phyloP scores from a whole-genome alignment of 92 coral and sea anemone species.

The Meandrina meandrites region DNA sequence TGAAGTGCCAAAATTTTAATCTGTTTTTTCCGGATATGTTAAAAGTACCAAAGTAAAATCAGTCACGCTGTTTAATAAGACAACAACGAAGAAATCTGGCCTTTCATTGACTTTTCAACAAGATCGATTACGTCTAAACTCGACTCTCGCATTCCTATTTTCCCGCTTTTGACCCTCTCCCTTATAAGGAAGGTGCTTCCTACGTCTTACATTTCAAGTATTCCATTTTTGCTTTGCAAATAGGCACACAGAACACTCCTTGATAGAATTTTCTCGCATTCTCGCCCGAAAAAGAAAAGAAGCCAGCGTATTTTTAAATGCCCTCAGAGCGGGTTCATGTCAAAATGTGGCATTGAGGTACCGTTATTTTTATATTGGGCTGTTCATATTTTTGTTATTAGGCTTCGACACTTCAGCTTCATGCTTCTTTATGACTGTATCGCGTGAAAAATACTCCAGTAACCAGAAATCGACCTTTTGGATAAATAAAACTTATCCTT shows the following conservation, averaged over 20 bases:
- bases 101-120: conserved; percentile 11
- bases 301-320: not conserved
- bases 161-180: conserved; percentile 17
- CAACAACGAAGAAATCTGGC: not conserved
- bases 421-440: not conserved
- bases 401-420: not conserved
- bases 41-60: not conserved
- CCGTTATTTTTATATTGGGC: not conserved
- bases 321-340: not conserved
- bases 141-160: conserved; percentile 11
- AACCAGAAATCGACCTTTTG: not conserved
- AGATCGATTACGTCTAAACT: conserved; percentile 15
- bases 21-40: conserved; percentile 4
- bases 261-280: not conserved
- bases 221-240: conserved; percentile 7
- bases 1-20: not conserved
- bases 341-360: not conserved
- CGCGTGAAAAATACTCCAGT: not conserved
- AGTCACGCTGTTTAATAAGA: conserved; percentile 12
- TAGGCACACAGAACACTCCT: not conserved
- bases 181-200: conserved; percentile 2
- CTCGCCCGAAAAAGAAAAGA: not conserved
- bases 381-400: not conserved
- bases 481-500: not conserved
- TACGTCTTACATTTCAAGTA: not conserved